Evolutionary conservation across 2,797 vertebrate genomes (phyloP).

Genomic region (Neosalanx taihuensis): DNA sequence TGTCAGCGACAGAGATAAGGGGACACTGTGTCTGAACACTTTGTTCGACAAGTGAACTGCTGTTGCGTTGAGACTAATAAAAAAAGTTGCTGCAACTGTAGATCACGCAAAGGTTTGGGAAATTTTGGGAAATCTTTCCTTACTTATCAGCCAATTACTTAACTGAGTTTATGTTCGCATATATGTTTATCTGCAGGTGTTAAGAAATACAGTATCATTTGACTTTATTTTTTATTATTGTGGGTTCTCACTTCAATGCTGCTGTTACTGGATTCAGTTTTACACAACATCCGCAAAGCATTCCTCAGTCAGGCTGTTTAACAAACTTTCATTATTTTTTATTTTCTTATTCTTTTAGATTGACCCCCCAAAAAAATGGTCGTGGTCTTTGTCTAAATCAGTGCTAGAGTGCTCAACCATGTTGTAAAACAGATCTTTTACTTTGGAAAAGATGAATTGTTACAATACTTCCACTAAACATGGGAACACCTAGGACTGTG

Average conservation of each 20-base stretch:
- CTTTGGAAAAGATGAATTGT: not conserved
- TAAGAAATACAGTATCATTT: too few relatives aligned
- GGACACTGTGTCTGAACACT: conserved; percentile 36
- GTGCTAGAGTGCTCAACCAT: not conserved
- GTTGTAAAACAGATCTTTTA: not conserved
- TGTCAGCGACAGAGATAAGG: conserved; percentile 30
- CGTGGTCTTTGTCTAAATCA: not conserved
- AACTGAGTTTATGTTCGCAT: not conserved
- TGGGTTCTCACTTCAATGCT: not conserved
- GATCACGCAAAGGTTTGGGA: too few relatives aligned
- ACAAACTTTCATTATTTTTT: not conserved
- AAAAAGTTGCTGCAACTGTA: too few relatives aligned
- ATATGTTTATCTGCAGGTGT: too few relatives aligned
- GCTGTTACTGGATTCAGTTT: not conserved
- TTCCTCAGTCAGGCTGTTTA: not conserved
- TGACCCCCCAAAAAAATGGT: too few relatives aligned
- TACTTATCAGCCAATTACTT: too few relatives aligned
- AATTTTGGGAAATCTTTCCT: not conserved
- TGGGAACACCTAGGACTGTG: conserved; percentile 8
- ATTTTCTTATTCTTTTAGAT: too few relatives aligned
- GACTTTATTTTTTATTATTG: not conserved
- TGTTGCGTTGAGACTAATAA: too few relatives aligned
- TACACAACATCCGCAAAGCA: not conserved
- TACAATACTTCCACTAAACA: not conserved
- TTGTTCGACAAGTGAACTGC: conserved; percentile 32